Percentiles rank a stretch among this genome's conserved stretches.
Evolutionary conservation across 2,888 invertebrate species (phyloP).

Genomic region (Apodemia mormo): DNA sequence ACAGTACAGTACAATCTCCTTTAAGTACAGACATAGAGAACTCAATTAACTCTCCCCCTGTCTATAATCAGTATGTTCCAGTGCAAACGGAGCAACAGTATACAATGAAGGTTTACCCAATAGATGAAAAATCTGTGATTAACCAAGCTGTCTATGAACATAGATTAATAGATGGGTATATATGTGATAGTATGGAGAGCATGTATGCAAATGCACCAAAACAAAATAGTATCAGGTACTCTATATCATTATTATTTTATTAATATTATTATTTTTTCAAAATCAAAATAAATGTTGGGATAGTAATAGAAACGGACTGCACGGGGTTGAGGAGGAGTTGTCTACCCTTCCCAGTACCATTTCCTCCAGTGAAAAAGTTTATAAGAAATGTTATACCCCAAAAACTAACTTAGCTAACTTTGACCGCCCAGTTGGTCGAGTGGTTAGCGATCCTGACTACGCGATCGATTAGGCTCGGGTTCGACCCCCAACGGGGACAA

Average conservation of each 20-base stretch:
- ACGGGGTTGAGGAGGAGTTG: too few relatives aligned
- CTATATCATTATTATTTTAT: slow-evolving; percentile 23
- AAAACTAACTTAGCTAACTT: too few relatives aligned
- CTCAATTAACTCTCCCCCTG: slow-evolving; percentile 56
- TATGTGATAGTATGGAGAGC: slow-evolving; percentile 63
- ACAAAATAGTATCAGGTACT: slow-evolving; percentile 69
- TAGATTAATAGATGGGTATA: slow-evolving; percentile 52
- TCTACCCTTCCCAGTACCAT: too few relatives aligned
- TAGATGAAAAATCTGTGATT: slow-evolving; percentile 64
- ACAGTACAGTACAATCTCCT: slow-evolving; percentile 66
- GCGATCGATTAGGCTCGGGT: too few relatives aligned
- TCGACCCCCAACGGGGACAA: too few relatives aligned
- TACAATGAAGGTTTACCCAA: slow-evolving; percentile 62
- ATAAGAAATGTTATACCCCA: too few relatives aligned
- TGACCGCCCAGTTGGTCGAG: too few relatives aligned
- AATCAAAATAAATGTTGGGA: too few relatives aligned
- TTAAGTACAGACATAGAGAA: slow-evolving; percentile 59
- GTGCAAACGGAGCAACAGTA: slow-evolving; percentile 52
- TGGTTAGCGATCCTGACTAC: too few relatives aligned
- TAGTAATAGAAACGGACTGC: too few relatives aligned
- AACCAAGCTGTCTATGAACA: slow-evolving; percentile 60
- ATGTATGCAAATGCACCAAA: slow-evolving; percentile 57
- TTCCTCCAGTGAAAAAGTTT: too few relatives aligned
- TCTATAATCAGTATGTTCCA: slow-evolving; percentile 50
- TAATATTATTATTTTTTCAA: too few relatives aligned